Evolutionary conservation across 2,888 invertebrate species (phyloP), one percentile per base, ranked within the genome.

Genomic region (Anagyrus pseudococci): DNA sequence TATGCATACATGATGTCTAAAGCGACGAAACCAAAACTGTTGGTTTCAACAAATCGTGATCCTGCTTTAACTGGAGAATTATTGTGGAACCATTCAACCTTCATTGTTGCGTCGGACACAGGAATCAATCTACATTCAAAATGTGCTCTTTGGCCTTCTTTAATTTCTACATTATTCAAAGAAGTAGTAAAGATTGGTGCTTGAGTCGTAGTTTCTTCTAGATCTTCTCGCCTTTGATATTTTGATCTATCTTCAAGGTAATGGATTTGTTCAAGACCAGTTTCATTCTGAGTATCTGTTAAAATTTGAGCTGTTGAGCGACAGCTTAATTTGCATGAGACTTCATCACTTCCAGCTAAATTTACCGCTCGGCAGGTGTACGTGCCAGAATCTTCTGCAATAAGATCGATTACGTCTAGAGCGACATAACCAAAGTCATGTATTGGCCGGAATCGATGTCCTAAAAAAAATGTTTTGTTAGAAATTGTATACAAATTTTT

Each of bases 361-460:
- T 98, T 99, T 1, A 92, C 91, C 20, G 98, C 96, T 64, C 94
- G 87, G 77, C 97, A 96, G 3, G 96, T 97, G 81, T 98, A 99
- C 22, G 90, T 87, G 50, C 94, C 97, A 0, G 92, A 90, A 82
- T 99, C 98, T 84, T 98, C 98, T 58, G 96, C 94, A 77, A 97
- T 97, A 58, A 96, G 85, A 78, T 97, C 97, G 69, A 97, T 89
- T 68, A 99, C 94, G 77, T 98, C 98, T 67, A 99, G 85, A 17
- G 98, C 97, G 22, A 98, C 98, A 78, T 97, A 98, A 43, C 98
- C 98, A 82, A 99, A 98, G 82, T 99, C 98, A 79, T 97, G 96
- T 78, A 96, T 95, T 62, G 97, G 96, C 73, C 96, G 88, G 85
- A 96, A 98, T 75, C 97, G 88, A 78, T 96, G 96, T 52, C 96